Percentiles rank a stretch among this genome's conserved stretches.
These are phyloP conservation scores for Acrobasis consociella DNA, from an alignment of 2,888 invertebrate genomes.

Conservation along the genomic window DNA sequence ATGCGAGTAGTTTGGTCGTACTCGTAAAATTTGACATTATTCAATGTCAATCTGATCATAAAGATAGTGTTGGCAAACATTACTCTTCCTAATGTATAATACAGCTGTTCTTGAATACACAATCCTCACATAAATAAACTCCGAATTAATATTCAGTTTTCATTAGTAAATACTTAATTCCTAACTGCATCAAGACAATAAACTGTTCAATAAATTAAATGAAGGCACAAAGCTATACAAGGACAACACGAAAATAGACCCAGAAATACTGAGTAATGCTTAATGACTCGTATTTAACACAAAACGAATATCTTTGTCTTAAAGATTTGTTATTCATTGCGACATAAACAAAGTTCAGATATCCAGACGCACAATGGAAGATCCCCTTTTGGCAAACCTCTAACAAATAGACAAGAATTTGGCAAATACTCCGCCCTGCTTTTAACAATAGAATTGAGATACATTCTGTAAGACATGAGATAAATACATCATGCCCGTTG, in stretches of 20 bases:
- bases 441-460: conserved; percentile 11
- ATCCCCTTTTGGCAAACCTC: conserved; percentile 22
- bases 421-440: conserved; percentile 15
- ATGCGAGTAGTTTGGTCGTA: too few relatives aligned
- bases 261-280: conserved; percentile 9
- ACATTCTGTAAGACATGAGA: conserved; percentile 4
- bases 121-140: conserved; percentile 1
- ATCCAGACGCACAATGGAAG: conserved; percentile 9
- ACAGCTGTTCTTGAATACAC: not conserved
- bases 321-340: conserved; percentile 11
- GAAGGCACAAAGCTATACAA: conserved; percentile 7
- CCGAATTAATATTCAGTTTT: not conserved
- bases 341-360: conserved; percentile 13
- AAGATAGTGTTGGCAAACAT: too few relatives aligned
- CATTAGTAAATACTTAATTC: conserved; percentile 1
- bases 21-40: too few relatives aligned
- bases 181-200: conserved; percentile 16
- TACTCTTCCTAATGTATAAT: not conserved
- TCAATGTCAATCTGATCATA: too few relatives aligned
- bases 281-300: not conserved
- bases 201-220: conserved; percentile 10
- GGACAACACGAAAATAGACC: conserved; percentile 13
- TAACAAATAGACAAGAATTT: conserved; percentile 16
- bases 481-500: not conserved
- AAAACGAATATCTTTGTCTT: conserved; percentile 8